Evolutionary conservation across 2,888 invertebrate species (phyloP), one percentile per base, ranked within the genome.

Genomic region (Chesias legatella): DNA sequence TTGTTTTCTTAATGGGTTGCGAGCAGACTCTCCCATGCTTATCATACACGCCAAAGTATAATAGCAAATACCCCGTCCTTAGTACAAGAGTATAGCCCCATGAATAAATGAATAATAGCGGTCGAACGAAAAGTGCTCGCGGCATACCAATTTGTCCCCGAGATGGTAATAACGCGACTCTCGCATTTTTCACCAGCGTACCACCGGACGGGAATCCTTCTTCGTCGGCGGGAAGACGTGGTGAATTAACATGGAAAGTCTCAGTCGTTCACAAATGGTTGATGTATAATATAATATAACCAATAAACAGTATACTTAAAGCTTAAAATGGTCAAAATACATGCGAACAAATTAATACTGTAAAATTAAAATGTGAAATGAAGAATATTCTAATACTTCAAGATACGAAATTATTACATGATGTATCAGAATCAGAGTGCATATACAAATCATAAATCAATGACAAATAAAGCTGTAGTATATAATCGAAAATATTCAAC

Each of bases 21-120:
- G 36, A 47, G 41, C 44, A 47, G 47, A 43, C 41, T 34, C 37
- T 49, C 42, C 36, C 50, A 37, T 55, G 52, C 50, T 48, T 43
- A 53, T 53, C 50, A 58, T 47, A 56, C 49, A 56, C 49, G 56
- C 49, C 49, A 54, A 63, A 63, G 56, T 64, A 56, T 58, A 67
- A 63, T 60, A 67, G 69, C 58, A 58, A 72, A 67, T 70, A 71
- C 63, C 59, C 58, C 62, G 62, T 60, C 60, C 61, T 68, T 66
- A 69, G 74, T 71, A 75, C 71, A 75, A 63, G 69, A 72, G 13
- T 17, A 17, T 17, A 17, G 67, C 67, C 65, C 74, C 73, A 82
- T 84, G 83, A 82, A 81, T 83, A 84, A 84, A 84, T 84, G 84
- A 84, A 79, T 80, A 83, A 84, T 83, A 69, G 68, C 77, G 72